Evolutionary conservation across 1,140 invertebrate species (phyloP), one percentile per base, ranked within the genome.

Genomic region (Amyelois transitella): DNA sequence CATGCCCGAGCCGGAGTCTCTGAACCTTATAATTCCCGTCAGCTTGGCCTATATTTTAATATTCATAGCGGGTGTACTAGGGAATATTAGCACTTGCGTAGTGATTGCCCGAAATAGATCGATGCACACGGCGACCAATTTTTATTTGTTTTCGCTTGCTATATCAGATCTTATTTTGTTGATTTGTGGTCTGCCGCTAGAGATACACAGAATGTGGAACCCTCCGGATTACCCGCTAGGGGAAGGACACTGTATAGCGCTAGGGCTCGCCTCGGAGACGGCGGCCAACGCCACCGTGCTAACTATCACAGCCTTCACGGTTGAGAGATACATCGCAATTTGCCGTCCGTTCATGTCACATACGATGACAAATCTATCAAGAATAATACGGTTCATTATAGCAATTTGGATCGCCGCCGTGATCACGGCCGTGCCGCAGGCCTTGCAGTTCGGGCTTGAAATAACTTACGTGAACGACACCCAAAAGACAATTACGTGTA

Each of bases 291-390:
- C 96, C 0, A 97, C 96, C 0, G 94, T 98, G 0, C 87, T 98
- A n/a, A 98, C 96, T 0, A 98, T 98, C 60, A 96, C 96, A 0
- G 95, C 96, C 1, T 99, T 99, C 86, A 99, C 97, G 0, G 92
- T 98, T 4, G 98, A 99, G 81, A 90, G 98, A 47, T 99, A 98
- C 81, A 92, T 98, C 17, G 97, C 96, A 12, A 98, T 99, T 63
- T 98, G 97, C 82, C 94, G 97, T 78, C 97, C 97, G 0, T 94
- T 98, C 62, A 89, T 95, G 66, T 94, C 95, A 0, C 96, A 97
- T 74, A 96, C 94, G 1, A 94, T 96, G 90, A 95, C 94, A 0
- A 95, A 94, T 53, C 77, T 94, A 2, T 93, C 92, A 7, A 85
- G 94, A 50, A 94, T 93, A 0, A 89, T 95, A 0, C 91, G 92